Base-by-base conservation (phyloP, 2,797 vertebrate genomes). In the Triplophysa bombifrons region DNA sequence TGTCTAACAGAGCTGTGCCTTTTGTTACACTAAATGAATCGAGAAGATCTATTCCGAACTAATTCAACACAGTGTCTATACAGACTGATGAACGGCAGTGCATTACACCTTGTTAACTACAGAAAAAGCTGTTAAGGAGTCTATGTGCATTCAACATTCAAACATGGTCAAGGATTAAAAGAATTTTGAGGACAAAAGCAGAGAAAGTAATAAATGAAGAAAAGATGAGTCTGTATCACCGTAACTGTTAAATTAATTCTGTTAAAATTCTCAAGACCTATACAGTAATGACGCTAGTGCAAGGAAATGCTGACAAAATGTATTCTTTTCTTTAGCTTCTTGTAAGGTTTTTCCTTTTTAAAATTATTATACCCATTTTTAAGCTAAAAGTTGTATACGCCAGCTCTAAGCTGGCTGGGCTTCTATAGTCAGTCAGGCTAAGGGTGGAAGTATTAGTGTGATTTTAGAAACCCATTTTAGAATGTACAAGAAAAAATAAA, bases 11-110 rank as follows among this genome's bases (percentile, higher is more conserved):
- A 64, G 12, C 13, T 1, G 10, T 0, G 60, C 46, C 17, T 65
- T 46, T 25, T 56, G 19, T 73, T 50, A 73, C 38, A 73, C 60
- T 56, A 14, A 65, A 27, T 50, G 19, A 46, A 80, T 67, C 66
- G 27, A 72, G 55, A 12, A 66, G 61, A 72, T 72, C 22, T 66
- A 19, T n/a, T 65, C 41, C 16, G 17, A 20, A 61, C 66, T 17
- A 9, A 46, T 60, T 27, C 25, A 25, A 22, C 38, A 30, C 20
- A 44, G 34, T 38, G n/a, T 56, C 25, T 17, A 58, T 22, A 13
- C 38, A 30, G 48, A 56, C 51, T 74, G 38, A 72, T 46, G 13
- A 51, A 63, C 3, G 60, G 9, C 19, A 70, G 17, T 61, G 58
- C 14, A 10, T 53, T 46, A 1, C 22, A 10, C 48, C 9, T 12